These are phyloP conservation scores for Melanotaenia nigrans DNA, from an alignment of 2,797 vertebrate species.

Conservation along the genomic window DNA sequence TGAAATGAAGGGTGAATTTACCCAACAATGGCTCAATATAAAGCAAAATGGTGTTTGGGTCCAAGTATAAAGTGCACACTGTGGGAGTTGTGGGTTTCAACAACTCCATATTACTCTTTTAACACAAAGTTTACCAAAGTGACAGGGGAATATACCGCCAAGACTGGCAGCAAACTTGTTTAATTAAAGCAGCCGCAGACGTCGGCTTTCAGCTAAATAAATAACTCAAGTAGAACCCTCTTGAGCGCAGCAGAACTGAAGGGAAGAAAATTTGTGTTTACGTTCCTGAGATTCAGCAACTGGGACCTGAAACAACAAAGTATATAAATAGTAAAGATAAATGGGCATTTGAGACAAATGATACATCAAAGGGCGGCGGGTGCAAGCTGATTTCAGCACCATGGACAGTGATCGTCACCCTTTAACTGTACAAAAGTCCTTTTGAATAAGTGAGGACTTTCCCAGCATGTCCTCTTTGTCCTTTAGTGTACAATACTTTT, in stretches of 20 bases:
- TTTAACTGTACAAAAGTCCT: too few species aligned
- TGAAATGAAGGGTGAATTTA: background rate
- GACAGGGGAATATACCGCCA: background rate
- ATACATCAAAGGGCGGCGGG: background rate
- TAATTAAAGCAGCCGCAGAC: slow-evolving; percentile 9
- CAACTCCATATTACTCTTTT: background rate
- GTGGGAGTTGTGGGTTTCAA: background rate
- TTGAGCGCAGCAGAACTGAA: background rate
- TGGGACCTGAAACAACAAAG: slow-evolving; percentile 5
- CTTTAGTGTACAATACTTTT: too few species aligned
- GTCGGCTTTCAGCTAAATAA: slow-evolving; percentile 1
- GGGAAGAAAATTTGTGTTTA: slow-evolving; percentile 2
- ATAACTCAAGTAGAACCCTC: background rate
- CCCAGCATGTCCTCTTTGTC: too few species aligned
- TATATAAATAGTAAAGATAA: background rate
- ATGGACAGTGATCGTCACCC: background rate
- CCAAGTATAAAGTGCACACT: background rate
- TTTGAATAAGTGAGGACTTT: too few species aligned
- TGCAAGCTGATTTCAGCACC: background rate
- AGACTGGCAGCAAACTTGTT: background rate
- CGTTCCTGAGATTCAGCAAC: slow-evolving; percentile 2
- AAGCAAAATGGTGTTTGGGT: background rate
- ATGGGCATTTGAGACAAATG: background rate
- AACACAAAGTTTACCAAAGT: background rate
- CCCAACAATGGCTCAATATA: too few species aligned